Percentiles rank a stretch among this genome's conserved stretches.
Conservation (phyloP, 2,888 invertebrate species). For the Tipula vernalis region DNA sequence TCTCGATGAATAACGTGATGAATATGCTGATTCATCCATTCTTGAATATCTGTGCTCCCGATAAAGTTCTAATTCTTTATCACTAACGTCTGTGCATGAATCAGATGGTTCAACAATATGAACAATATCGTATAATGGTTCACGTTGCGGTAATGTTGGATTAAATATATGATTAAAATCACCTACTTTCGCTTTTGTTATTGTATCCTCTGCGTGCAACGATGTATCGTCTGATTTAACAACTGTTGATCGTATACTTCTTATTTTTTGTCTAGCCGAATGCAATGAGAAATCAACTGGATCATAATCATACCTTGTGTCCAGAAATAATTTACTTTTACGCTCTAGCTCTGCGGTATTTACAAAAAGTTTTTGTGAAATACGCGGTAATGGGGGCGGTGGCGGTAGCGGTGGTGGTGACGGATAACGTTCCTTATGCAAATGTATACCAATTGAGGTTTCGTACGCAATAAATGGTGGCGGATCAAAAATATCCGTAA, state of each 20-base stretch:
- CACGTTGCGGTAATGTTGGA: conserved; percentile 29
- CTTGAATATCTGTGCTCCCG: conserved; percentile 15
- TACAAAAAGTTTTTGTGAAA: conserved; percentile 30
- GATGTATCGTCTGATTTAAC: conserved; percentile 32
- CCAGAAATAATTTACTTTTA: conserved; percentile 32
- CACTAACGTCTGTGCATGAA: conserved; percentile 25
- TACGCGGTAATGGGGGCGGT: conserved; percentile 27
- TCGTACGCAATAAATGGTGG: conserved; percentile 33
- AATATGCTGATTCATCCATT: conserved; percentile 28
- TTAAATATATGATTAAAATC: conserved; percentile 35
- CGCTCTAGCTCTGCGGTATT: conserved; percentile 33
- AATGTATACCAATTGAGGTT: conserved; percentile 33
- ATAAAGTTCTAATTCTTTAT: conserved; percentile 23
- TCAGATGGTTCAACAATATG: conserved; percentile 25
- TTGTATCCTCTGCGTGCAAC: conserved; percentile 35
- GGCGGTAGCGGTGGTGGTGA: conserved; percentile 28
- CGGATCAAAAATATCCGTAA: conserved; percentile 33
- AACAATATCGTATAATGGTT: conserved; percentile 32
- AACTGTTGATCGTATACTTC: conserved; percentile 32
- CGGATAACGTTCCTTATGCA: conserved; percentile 29
- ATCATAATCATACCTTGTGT: conserved; percentile 29
- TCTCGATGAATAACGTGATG: conserved; percentile 44
- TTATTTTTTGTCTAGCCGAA: conserved; percentile 34
- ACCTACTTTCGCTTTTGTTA: conserved; percentile 34
- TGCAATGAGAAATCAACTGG: conserved; percentile 30